Base-by-base conservation (phyloP, 30 jellyfish, hydroid and myxozoan genomes). In the Hydra vulgaris region DNA sequence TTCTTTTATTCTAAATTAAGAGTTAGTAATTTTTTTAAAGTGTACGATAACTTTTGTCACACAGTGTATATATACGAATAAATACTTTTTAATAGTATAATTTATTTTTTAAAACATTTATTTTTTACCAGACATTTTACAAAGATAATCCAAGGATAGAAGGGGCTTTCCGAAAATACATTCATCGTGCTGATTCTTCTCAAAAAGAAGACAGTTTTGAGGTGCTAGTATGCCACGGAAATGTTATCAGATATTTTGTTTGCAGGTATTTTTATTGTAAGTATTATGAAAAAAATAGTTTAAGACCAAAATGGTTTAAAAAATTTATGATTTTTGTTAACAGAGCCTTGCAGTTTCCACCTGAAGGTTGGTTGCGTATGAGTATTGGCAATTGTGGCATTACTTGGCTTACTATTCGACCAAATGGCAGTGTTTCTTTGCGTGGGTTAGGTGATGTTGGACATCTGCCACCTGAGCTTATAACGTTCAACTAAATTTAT, bases 281-380 rank as follows among this genome's bases (percentile, higher is more conserved):
- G 75, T 68, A 3, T 15, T 3, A 7, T 16, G 16, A 68, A n/a
- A 23, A 8, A n/a, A 3, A 3, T 68, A 1, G 26, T 16, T 68
- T 20, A 20, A 3, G 7, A 3, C 8, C 25, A 68, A 20, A n/a
- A 20, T 16, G 7, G 27, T 68, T 68, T 68, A 1, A 68, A 68
- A 1, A n/a, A 68, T 15, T 15, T 68, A 3, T 68, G 7, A 20
- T 68, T 20, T n/a, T 68, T 68, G 75, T 1, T 68, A 68, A 68
- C 21, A 90, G 97, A 74, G 97, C 97, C 0, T 74, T 90, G 68
- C 97, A 90, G 52, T 90, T 90, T 79, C 97, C 97, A 73, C 97
- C 96, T 18, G 96, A 90, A 55, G 97, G 97, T 18, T 90, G 97
- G 97, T 91, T 90, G 26, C 95, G 97, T 23, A 90, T 90, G 97